Base-by-base conservation (phyloP, 2,888 invertebrate genomes). In the Drosophila ustulata region DNA sequence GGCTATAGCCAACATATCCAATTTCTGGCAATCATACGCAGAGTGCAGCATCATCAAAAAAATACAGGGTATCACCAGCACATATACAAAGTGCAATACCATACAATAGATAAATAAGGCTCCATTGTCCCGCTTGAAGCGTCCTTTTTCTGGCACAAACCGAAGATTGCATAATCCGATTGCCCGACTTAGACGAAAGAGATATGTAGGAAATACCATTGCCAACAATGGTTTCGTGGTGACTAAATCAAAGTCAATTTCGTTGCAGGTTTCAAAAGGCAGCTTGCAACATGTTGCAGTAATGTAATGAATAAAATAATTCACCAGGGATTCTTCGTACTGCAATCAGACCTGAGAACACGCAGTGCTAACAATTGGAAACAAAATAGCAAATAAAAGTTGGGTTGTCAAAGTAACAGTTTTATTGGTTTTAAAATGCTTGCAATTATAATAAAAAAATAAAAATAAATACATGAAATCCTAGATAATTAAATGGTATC, bases 91-190 rank as follows among this genome's bases (percentile, higher is more conserved):
- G 41, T 82, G 51, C 25, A 82, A 5, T 0, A 58, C 1, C 1
- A 66, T 4, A 26, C 75, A 75, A 11, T 79, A 89, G 1, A 51
- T 3, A 26, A 82, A 6, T 5, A 76, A 78, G 6, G 66, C 37
- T 13, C 69, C 71, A 18, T 66, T 71, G 11, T 75, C 56, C 1
- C 62, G 34, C 18, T 63, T 18, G 4, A 76, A 66, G 0, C 57
- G 58, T 5, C 55, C 57, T 0, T 13, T 47, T 4, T 41, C 26
- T 0, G 56, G 11, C 4, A 70, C 64, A 55, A 68, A 89, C 26
- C 70, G 74, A 1, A 87, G 26, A 32, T 80, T 89, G 47, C 63
- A 46, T 1, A 89, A 13, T 0, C 89, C 90, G 26, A 82, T 61
- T 1, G 25, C 23, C 9, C 77, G 62, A 28, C 66, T 53, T 5